Percentiles rank a stretch among this genome's conserved stretches.
phyloP scores from a whole-genome alignment of 2,113 vertebrate genomes.

The Ramphastos sulfuratus region DNA sequence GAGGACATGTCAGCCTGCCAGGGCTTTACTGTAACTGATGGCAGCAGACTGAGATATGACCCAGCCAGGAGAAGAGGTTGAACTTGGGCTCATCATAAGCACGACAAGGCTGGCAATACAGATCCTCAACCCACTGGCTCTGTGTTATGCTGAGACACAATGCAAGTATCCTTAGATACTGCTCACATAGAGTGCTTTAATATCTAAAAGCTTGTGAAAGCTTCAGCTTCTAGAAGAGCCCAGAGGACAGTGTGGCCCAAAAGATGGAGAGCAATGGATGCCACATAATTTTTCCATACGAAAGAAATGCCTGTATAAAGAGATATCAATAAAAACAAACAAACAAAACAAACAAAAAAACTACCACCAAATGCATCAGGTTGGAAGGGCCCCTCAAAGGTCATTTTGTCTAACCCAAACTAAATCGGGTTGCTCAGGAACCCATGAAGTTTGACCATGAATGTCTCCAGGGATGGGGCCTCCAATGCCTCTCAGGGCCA shows the following conservation, averaged over 20 bases:
- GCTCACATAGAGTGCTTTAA: background rate
- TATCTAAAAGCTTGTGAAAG: background rate
- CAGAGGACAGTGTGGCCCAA: background rate
- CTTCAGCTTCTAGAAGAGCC: background rate
- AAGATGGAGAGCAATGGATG: background rate
- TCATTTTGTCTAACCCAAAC: too few relatives aligned
- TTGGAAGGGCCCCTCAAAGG: too few relatives aligned
- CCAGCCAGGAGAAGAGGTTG: background rate
- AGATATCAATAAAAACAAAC: background rate
- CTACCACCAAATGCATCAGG: too few relatives aligned
- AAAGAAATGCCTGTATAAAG: background rate
- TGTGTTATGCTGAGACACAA: background rate
- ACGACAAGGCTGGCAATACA: background rate
- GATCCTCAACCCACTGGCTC: background rate
- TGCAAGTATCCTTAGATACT: background rate
- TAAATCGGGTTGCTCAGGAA: too few relatives aligned
- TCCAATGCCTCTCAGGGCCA: background rate
- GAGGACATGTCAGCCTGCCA: background rate
- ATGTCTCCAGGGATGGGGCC: too few relatives aligned
- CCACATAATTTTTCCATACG: background rate
- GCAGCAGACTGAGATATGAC: background rate
- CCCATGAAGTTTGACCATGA: too few relatives aligned
- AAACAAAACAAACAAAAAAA: background rate
- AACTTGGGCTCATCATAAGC: background rate
- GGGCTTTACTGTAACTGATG: background rate